These are phyloP conservation scores for Pseudomyrmex pallidus DNA, from an alignment of 1,140 invertebrate species.

Conservation along the genomic window DNA sequence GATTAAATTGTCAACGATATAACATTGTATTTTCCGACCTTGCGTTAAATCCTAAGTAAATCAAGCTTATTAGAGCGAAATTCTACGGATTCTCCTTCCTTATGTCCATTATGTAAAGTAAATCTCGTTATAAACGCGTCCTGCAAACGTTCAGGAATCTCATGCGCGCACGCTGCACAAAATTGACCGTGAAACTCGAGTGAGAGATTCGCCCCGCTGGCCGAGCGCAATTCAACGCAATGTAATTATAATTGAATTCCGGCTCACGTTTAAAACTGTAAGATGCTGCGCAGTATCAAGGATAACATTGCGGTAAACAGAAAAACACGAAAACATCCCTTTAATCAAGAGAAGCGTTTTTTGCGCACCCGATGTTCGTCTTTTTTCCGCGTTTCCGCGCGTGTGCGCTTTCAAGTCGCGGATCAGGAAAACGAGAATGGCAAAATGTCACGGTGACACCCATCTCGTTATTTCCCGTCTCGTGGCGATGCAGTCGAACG, in stretches of 20 bases:
- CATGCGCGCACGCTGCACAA: neutral
- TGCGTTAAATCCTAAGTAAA: slow-evolving; percentile 8
- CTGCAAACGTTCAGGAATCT: neutral
- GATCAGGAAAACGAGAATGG: neutral
- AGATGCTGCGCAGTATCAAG: neutral
- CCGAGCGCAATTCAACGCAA: neutral
- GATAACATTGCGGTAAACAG: neutral
- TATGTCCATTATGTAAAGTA: neutral
- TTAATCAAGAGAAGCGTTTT: slow-evolving; percentile 28
- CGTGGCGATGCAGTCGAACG: neutral
- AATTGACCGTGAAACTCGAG: neutral
- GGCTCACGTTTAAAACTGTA: neutral
- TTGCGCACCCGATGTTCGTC: neutral
- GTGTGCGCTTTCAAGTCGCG: neutral
- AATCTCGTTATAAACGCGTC: neutral
- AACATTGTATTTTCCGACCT: neutral
- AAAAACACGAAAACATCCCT: neutral
- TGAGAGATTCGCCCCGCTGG: neutral
- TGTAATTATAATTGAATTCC: neutral
- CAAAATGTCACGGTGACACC: slow-evolving; percentile 12
- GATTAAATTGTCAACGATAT: slow-evolving; percentile 18
- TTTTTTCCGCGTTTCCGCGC: neutral
- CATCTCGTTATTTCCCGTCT: slow-evolving; percentile 30
- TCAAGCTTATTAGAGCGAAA: neutral
- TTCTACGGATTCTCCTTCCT: neutral